These are phyloP conservation scores for Dermatemys mawii DNA, from an alignment of 2,113 vertebrate species.

Conservation along the genomic window DNA sequence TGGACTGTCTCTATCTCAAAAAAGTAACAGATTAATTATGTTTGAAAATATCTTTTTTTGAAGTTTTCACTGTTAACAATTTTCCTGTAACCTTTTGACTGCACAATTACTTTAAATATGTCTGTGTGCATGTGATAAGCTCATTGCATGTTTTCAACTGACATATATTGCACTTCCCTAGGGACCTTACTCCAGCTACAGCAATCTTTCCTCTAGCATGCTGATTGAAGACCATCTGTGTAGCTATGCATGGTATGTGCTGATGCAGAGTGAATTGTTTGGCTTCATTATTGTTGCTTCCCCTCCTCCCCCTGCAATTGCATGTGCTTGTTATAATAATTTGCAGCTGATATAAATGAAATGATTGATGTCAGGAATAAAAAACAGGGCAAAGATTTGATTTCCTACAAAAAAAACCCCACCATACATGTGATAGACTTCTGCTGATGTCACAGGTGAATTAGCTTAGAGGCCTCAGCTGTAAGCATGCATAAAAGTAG, in stretches of 20 bases:
- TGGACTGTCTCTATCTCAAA: not conserved
- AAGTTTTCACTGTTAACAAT: not conserved
- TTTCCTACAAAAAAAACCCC: not conserved
- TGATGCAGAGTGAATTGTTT: not conserved
- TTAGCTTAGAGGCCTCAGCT: conserved; percentile 27
- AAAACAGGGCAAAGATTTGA: not conserved
- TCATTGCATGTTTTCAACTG: conserved; percentile 77
- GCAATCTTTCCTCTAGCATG: conserved; percentile 73
- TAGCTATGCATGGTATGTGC: conserved; percentile 80
- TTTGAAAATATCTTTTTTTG: not conserved
- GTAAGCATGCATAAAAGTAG: conserved; percentile 37
- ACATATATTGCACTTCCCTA: conserved; percentile 71
- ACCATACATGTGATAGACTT: conserved; percentile 19
- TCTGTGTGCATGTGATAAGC: conserved; percentile 53
- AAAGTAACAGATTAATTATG: not conserved
- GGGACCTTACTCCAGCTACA: conserved; percentile 73
- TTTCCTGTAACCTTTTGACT: not conserved
- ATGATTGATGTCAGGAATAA: not conserved
- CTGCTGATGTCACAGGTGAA: conserved; percentile 59
- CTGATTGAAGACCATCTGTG: conserved; percentile 71
- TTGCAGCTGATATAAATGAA: not conserved
- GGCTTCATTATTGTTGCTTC: not conserved
- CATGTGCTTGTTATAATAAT: conserved; percentile 32
- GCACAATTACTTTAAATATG: conserved; percentile 9
- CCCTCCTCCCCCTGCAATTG: conserved; percentile 23